These are phyloP conservation scores for Tychaedon coryphoeus DNA, from an alignment of 2,113 vertebrate genomes.

Conservation along the genomic window DNA sequence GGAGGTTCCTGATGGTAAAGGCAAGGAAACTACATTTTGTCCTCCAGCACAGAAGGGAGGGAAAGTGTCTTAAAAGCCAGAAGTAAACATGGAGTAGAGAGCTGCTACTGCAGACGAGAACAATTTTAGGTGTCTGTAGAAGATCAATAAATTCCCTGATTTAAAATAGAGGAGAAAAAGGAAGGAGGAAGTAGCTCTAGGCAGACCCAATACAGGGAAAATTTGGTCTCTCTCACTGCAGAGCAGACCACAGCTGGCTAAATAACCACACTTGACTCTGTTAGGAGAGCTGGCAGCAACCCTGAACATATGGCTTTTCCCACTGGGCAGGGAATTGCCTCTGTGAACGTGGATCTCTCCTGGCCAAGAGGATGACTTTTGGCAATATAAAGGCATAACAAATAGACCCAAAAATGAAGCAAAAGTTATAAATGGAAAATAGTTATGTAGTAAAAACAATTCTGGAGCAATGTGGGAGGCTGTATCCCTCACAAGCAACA, in stretches of 20 bases:
- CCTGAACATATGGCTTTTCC: neutral
- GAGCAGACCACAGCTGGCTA: neutral
- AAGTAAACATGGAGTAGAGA: neutral
- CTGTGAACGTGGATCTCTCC: neutral
- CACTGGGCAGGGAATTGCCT: neutral
- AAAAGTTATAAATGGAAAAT: neutral
- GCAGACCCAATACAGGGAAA: neutral
- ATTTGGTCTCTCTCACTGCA: neutral
- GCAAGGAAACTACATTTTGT: neutral
- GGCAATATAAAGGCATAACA: neutral
- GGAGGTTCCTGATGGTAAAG: neutral
- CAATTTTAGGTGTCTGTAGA: neutral
- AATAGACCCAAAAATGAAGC: neutral
- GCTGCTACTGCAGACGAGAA: neutral
- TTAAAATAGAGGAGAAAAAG: neutral
- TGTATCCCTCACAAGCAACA: neutral
- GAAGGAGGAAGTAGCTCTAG: neutral
- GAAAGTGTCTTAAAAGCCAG: neutral
- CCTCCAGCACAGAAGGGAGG: neutral
- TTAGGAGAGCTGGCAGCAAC: neutral
- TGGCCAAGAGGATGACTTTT: neutral
- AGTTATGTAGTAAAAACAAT: neutral
- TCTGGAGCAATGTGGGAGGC: neutral
- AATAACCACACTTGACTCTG: neutral
- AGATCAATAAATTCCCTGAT: neutral